Base-by-base conservation (phyloP, 30 jellyfish, hydroid and myxozoan species). In the Mastigias papua region DNA sequence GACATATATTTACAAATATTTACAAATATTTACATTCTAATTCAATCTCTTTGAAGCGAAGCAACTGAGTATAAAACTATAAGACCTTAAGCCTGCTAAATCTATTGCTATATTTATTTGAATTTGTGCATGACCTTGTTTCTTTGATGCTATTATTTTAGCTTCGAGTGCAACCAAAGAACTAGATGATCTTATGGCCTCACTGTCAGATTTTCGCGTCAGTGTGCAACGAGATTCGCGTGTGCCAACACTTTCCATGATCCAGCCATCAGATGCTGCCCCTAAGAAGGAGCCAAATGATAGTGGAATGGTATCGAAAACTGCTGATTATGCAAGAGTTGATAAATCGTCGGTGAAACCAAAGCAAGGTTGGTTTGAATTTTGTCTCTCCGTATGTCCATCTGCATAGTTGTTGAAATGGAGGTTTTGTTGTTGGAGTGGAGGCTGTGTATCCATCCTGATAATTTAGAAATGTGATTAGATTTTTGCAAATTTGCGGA, bases 151-250 rank as follows among this genome's bases (percentile, higher is more conserved):
- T 3, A 51, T 72, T 63, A 33, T 32, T 63, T 90, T 96, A 94
- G 98, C 98, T 20, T 94, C 98, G 22, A 89, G 92, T 57, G 98
- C 98, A 16, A 94, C 98, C 21, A 89, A 88, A 57, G 98, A 94
- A 73, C 93, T 94, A 19, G 98, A 94, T 69, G 98, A 94, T 51
- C 86, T 94, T 63, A 94, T 94, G 98, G 98, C 98, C 84, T 94
- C 98, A 83, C 62, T 94, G 49, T 94, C 98, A 37, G 98, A 94
- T 68, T 94, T 94, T 87, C 78, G 90, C 61, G 98, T 94, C 63
- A 93, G 82, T 32, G 89, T 66, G 7, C 86, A 84, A 69, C 83
- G 89, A 64, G 91, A 83, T 34, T 93, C 97, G 22, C 78, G 86
- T 17, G 84, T 57, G 25, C 88, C 91, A 34, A 57, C 90, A 60